Evolutionary conservation across 2,888 invertebrate species (phyloP), one percentile per base, ranked within the genome.

Genomic region (Eurytoma californica): DNA sequence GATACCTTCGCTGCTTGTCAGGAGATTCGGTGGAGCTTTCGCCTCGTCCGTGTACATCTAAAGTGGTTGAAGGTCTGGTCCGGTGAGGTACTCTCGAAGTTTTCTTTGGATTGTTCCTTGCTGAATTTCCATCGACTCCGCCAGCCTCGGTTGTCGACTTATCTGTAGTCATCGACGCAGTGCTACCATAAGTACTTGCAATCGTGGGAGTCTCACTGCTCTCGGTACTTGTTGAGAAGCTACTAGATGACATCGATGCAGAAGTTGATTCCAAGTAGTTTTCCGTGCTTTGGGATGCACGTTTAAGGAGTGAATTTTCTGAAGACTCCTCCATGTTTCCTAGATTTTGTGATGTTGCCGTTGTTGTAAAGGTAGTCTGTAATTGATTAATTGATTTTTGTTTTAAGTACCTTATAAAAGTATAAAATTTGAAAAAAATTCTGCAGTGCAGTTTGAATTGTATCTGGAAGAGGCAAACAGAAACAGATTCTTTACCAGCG

Each of bases 1-100:
- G 63, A 51, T 73, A 55, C 51, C 49, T 78, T 4, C 57, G 58
- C n/a, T 63, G 66, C 18, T 60, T 72, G 55, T 78, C 72, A 4
- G 4, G 4, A 0, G 9, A 14, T 9, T 57, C 70, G 0, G 55
- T 24, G 9, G 30, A 16, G 2, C 16, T 18, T 13, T 78, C 68
- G 14, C 16, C 20, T 49, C 16, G 12, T 2, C 28, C 69, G 1
- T 30, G 61, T 49, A 67, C 61, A 28, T 5, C 57, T n/a, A 20
- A 4, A 18, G 30, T 39, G 13, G 1, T n/a, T 3, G 49, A n/a
- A 13, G 72, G 57, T 61, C 47, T 72, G 0, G 47, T 76, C 12
- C 67, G 80, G 18, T 76, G 72, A 9, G 75, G 57, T n/a, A 13
- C 14, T 18, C 58, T 72, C 3, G 67, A 61, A 3, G 66, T 51